Evolutionary conservation across 1,140 invertebrate species (phyloP), one percentile per base, ranked within the genome.

Genomic region (Scaptodrosophila lebanonensis): DNA sequence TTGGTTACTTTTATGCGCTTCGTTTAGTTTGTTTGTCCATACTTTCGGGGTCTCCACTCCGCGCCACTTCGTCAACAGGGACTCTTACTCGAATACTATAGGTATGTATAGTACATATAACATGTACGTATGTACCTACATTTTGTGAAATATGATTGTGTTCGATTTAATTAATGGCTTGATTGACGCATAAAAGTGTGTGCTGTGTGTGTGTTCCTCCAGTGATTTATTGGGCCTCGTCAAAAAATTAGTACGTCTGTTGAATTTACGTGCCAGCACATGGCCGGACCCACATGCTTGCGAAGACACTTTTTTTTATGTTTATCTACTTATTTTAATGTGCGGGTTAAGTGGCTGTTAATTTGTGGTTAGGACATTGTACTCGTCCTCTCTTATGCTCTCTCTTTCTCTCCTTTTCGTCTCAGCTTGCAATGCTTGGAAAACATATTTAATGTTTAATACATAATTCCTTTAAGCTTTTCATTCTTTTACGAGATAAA

Each of bases 1-100:
- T 64, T 58, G 66, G 53, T 66, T 56, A 57, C 66, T 62, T 65
- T 76, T 63, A 59, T 56, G 56, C 58, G 57, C 56, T 50, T 68
- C 64, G 57, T 72, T 66, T 72, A 69, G 48, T 66, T 48, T 63
- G 58, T 76, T 66, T 69, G 48, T 49, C 52, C 33, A 52, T 32
- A 30, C 59, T 59, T 64, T 60, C 60, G 64, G 64, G 42, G 25
- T 54, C 18, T 22, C 45, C 7, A 50, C 25, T 13, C 39, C 32
- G 45, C 18, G 16, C 45, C 7, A 50, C 25, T 13, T 50, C 32
- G 45, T 48, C 12, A 12, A 40, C 16, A 42, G 18, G 8, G 27
- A 32, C 17, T 15, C 18, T 48, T 18, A 35, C 17, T n/a, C n/a
- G n/a, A n/a, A n/a, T n/a, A n/a, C n/a, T n/a, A n/a, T n/a, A n/a